Evolutionary conservation across 2,888 invertebrate genomes (phyloP).

Genomic region (Stenodema calcarata): DNA sequence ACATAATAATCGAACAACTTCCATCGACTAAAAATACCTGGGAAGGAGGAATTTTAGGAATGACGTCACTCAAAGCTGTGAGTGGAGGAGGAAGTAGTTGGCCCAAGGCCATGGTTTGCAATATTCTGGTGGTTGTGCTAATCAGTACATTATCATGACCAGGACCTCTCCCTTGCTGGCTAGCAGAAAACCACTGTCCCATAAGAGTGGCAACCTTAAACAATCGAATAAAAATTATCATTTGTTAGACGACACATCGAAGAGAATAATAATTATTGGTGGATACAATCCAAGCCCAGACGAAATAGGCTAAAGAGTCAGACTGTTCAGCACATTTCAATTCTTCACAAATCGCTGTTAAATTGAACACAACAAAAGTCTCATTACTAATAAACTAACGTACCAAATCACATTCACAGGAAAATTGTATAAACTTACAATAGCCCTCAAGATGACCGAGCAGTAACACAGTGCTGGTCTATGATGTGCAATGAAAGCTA

Average conservation of each 20-base stretch:
- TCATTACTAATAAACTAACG: neutral
- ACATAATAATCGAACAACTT: no score
- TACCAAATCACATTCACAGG: neutral
- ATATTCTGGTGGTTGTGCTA: conserved; percentile 69
- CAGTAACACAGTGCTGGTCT: conserved; percentile 79
- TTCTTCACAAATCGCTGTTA: no score
- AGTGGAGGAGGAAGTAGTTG: conserved; percentile 86
- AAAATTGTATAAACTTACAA: conserved; percentile 61
- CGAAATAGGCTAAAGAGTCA: no score
- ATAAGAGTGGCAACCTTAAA: conserved; percentile 71
- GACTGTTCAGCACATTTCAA: no score
- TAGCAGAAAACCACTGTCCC: conserved; percentile 74
- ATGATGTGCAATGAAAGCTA: conserved; percentile 74
- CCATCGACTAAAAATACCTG: conserved; percentile 64
- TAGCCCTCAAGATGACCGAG: conserved; percentile 76
- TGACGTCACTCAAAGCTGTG: conserved; percentile 75
- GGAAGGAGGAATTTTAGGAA: conserved; percentile 75
- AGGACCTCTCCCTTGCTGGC: conserved; percentile 58
- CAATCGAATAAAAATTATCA: no score
- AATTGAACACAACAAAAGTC: no score
- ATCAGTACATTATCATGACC: conserved; percentile 60
- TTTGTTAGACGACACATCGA: neutral
- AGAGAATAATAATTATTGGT: no score
- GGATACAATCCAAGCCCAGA: no score
- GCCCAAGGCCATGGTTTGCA: conserved; percentile 82